phyloP scores from a whole-genome alignment of 2,888 invertebrate species.

The Thera britannica region DNA sequence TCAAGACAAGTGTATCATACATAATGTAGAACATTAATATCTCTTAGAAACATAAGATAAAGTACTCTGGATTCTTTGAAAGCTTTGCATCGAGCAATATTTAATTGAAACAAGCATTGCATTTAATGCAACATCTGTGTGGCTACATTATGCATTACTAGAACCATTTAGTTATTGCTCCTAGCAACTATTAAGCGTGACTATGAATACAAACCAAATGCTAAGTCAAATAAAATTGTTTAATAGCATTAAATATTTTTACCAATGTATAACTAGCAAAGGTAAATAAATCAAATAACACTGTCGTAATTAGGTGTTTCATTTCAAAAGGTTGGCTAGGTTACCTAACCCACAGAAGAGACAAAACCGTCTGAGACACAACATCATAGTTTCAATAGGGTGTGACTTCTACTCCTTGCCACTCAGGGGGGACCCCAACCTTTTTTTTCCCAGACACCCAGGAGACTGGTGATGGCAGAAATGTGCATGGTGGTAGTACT shows the following conservation, averaged over 20 bases:
- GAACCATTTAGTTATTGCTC: conserved; percentile 53
- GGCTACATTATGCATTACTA: conserved; percentile 47
- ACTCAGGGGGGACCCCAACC: too few relatives aligned
- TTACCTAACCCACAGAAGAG: too few relatives aligned
- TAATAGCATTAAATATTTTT: conserved; percentile 83
- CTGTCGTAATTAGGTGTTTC: conserved; percentile 48
- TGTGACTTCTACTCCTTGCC: too few relatives aligned
- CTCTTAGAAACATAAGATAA: conserved; percentile 80
- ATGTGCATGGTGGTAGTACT: too few relatives aligned
- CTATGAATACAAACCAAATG: conserved; percentile 75
- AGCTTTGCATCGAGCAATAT: conserved; percentile 67
- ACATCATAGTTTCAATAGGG: too few relatives aligned
- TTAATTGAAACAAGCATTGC: conserved; percentile 53
- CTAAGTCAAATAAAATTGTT: conserved; percentile 76
- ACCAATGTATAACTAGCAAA: conserved; percentile 84
- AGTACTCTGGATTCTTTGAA: conserved; percentile 74
- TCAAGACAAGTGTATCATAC: conserved; percentile 69
- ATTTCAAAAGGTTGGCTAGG: conserved; percentile 4
- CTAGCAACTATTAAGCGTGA: conserved; percentile 65
- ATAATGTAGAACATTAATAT: conserved; percentile 78
- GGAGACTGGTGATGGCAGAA: too few relatives aligned
- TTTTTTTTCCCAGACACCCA: too few relatives aligned
- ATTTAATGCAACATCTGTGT: conserved; percentile 53
- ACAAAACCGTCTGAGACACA: too few relatives aligned
- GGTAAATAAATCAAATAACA: conserved; percentile 84